Evolutionary conservation across 2,797 vertebrate genomes (phyloP).

Genomic region (Semotilus atromaculatus): DNA sequence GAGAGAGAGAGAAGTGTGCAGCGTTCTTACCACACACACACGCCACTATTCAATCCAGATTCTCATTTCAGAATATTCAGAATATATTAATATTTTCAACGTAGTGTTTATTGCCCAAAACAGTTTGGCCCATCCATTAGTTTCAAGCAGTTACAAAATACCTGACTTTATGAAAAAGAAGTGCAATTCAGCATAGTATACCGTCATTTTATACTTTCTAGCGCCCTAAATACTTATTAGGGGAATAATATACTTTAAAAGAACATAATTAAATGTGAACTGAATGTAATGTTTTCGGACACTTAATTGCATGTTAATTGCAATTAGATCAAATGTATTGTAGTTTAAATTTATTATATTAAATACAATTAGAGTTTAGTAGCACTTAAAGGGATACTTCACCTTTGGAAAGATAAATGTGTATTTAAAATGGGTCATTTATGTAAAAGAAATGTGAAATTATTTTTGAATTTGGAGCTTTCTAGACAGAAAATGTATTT

Average conservation of each 20-base stretch:
- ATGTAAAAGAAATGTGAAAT: no score
- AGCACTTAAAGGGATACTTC: no score
- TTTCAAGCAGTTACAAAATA: neutral
- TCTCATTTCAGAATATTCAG: constrained; percentile 1
- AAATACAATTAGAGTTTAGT: neutral
- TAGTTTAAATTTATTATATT: neutral
- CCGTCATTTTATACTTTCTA: neutral
- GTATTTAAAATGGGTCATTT: no score
- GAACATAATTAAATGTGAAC: neutral
- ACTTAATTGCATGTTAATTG: neutral
- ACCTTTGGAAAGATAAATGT: no score
- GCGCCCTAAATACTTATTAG: neutral
- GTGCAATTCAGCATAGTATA: neutral
- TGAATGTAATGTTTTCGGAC: neutral
- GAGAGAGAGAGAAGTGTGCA: constrained; percentile 3
- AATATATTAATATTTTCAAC: neutral
- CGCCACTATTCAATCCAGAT: neutral
- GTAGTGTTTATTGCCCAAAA: neutral
- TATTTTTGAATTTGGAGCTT: no score
- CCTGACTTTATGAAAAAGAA: neutral
- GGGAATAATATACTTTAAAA: neutral
- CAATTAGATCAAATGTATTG: neutral
- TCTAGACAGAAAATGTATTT: no score
- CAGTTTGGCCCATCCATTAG: no score
- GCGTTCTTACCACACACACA: constrained; percentile 36